phyloP scores from a whole-genome alignment of 2,113 vertebrate species.

The Pseudorhombus dupliciocellatus region DNA sequence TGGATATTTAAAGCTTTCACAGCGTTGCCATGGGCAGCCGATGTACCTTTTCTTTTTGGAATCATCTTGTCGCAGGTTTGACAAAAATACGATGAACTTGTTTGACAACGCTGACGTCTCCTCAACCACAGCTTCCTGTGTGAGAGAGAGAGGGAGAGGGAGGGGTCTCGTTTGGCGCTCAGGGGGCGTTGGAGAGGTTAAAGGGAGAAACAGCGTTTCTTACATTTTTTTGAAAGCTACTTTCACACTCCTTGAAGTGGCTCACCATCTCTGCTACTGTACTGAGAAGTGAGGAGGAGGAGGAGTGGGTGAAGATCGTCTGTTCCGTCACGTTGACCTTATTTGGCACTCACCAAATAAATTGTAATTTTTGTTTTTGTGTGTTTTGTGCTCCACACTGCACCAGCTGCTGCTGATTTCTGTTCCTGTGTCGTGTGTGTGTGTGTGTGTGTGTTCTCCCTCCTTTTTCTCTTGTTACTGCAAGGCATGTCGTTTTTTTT shows the following conservation, averaged over 20 bases:
- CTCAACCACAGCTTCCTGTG: constrained; percentile 72
- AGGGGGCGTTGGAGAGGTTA: constrained; percentile 56
- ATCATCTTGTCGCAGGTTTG: constrained; percentile 1
- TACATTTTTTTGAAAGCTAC: constrained; percentile 12
- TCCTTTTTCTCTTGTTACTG: background rate
- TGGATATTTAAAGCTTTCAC: too few species aligned
- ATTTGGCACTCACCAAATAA: background rate
- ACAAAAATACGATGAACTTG: constrained; percentile 15
- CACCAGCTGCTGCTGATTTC: too few species aligned
- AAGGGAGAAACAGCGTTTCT: constrained; percentile 19
- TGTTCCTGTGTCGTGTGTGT: constrained; percentile 14
- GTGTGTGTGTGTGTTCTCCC: background rate
- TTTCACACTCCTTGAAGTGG: constrained; percentile 73
- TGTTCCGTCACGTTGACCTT: background rate
- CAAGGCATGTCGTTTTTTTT: constrained; percentile 48
- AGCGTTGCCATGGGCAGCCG: too few species aligned
- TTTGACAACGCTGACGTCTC: constrained; percentile 45
- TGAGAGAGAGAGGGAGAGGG: constrained; percentile 30
- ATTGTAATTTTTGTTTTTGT: background rate
- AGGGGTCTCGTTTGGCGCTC: constrained; percentile 46
- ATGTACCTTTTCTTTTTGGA: constrained; percentile 9
- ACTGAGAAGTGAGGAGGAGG: constrained; percentile 41
- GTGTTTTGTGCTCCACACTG: background rate
- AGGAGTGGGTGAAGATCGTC: constrained; percentile 46
- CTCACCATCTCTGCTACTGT: constrained; percentile 71